Conservation (phyloP, 1,140 invertebrate genomes). For the Neodiprion virginianus region DNA sequence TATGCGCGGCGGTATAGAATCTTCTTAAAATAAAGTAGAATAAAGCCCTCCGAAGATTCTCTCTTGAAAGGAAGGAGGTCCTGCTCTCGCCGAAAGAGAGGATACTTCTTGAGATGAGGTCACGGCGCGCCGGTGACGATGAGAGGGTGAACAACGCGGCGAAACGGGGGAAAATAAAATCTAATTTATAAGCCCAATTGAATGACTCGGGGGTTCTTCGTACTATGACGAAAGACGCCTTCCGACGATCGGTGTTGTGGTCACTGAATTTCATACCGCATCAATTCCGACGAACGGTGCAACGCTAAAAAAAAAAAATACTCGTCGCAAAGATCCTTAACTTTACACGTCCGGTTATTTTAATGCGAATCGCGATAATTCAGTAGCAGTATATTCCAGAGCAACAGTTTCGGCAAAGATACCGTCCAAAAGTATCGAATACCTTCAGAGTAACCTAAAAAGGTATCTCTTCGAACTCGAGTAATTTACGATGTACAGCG, state of each 20-base stretch:
- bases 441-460: not conserved
- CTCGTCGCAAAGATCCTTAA: too few species aligned
- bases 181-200: not conserved
- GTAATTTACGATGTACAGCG: not conserved
- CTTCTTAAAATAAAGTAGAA: constrained; percentile 4
- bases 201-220: not conserved
- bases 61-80: not conserved
- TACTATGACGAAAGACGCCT: not conserved
- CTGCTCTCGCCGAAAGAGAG: not conserved
- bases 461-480: not conserved
- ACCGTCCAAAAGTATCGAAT: too few species aligned
- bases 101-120: not conserved
- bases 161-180: not conserved
- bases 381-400: too few species aligned
- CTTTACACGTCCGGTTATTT: too few species aligned
- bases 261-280: too few species aligned
- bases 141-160: not conserved
- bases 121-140: not conserved
- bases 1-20: not conserved
- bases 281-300: too few species aligned
- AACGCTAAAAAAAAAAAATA: too few species aligned
- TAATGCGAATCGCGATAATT: too few species aligned
- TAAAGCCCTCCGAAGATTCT: not conserved
- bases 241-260: too few species aligned
- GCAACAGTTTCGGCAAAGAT: too few species aligned